Evolutionary conservation across 2,113 vertebrate species (phyloP).

Genomic region (Cochlearius cochlearius): DNA sequence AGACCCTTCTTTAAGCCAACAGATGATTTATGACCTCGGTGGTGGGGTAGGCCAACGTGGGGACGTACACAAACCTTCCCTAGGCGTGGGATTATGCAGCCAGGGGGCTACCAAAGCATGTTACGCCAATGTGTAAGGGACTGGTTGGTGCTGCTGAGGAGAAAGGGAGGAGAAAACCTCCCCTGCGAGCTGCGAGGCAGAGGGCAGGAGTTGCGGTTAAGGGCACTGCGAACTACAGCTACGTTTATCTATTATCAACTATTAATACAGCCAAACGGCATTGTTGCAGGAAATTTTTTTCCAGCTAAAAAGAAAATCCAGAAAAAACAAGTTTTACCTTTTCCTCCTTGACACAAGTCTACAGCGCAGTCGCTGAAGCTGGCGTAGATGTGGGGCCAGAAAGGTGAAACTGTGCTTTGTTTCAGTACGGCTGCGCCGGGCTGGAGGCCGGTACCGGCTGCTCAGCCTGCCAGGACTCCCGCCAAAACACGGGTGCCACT

Average conservation of each 20-base stretch:
- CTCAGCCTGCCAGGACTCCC: background rate
- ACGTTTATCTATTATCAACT: background rate
- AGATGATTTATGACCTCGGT: background rate
- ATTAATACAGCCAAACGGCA: background rate
- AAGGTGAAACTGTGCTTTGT: background rate
- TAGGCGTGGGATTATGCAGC: background rate
- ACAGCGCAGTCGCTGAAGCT: background rate
- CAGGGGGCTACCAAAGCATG: background rate
- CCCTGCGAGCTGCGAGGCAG: background rate
- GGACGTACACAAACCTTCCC: background rate
- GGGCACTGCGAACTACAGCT: background rate
- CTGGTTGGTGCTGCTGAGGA: background rate
- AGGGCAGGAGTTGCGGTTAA: background rate
- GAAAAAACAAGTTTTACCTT: background rate
- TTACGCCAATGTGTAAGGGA: background rate
- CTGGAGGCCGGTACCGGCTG: background rate
- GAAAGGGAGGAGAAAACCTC: background rate
- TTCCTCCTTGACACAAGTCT: background rate
- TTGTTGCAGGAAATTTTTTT: background rate
- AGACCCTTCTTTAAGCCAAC: background rate
- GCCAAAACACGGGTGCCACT: background rate
- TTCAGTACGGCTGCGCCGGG: fast-evolving
- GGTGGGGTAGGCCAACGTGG: background rate
- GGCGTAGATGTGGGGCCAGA: background rate
- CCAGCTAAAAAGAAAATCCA: background rate